Evolutionary conservation across 1,140 invertebrate species (phyloP).

Genomic region (Drosophila triauraria): DNA sequence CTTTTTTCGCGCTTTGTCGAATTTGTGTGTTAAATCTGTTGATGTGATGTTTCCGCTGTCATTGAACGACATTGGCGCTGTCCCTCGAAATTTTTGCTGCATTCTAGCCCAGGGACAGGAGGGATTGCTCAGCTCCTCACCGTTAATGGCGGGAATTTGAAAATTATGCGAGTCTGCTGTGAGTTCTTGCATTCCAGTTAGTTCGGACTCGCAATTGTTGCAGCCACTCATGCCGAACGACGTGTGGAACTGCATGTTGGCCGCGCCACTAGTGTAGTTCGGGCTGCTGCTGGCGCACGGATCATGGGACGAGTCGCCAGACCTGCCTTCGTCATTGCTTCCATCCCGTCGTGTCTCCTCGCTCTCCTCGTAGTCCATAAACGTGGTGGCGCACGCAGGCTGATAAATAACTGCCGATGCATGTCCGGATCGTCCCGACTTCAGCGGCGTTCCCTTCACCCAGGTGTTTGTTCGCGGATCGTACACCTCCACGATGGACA

Average conservation of each 20-base stretch:
- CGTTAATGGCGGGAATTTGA: slow-evolving; percentile 21
- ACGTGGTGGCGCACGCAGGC: slow-evolving; percentile 87
- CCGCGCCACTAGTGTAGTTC: slow-evolving; percentile 34
- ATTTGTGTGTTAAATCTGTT: neutral
- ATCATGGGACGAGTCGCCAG: slow-evolving; percentile 22
- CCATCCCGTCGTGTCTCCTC: slow-evolving; percentile 48
- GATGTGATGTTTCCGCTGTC: neutral
- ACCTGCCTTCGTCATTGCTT: slow-evolving; percentile 22
- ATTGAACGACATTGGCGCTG: slow-evolving; percentile 8
- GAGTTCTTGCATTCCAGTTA: neutral
- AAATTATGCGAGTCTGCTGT: slow-evolving; percentile 2
- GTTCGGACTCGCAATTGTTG: slow-evolving; percentile 67
- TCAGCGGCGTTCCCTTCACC: slow-evolving; percentile 91
- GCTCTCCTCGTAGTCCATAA: slow-evolving; percentile 85
- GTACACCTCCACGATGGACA: slow-evolving; percentile 94
- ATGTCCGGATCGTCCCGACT: slow-evolving; percentile 95
- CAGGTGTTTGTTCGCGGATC: slow-evolving; percentile 91
- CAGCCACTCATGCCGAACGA: slow-evolving; percentile 66
- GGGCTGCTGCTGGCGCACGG: slow-evolving; percentile 23
- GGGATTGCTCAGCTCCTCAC: slow-evolving; percentile 15
- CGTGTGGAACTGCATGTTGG: slow-evolving; percentile 72
- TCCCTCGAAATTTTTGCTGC: slow-evolving; percentile 1
- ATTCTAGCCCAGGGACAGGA: slow-evolving; percentile 3
- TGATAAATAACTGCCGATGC: slow-evolving; percentile 94
- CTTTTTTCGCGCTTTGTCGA: slow-evolving; percentile 4